Base-by-base conservation (phyloP, 2,888 invertebrate species). In the Ichneumoninae sp. region DNA sequence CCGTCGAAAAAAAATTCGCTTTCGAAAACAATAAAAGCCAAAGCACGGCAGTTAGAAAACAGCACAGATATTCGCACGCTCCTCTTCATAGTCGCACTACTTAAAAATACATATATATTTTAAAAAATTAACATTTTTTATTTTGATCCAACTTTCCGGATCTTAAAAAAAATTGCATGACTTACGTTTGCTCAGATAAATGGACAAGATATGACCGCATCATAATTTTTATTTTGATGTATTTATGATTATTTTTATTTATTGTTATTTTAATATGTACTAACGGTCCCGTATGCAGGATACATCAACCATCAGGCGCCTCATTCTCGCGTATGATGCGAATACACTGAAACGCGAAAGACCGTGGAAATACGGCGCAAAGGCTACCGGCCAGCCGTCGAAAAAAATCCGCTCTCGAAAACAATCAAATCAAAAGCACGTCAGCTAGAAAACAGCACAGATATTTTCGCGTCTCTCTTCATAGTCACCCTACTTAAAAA, bases 241-340 rank as follows among this genome's bases (percentile, higher is more conserved):
- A 33, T 33, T 6, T 33, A 33, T 33, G 7, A 6, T 33, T 33
- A 33, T 33, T 33, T 33, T 33, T 33, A 33, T 33, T 5, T 33
- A 33, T 33, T 6, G 7, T 33, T 33, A 33, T 33, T 33, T 33
- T 76, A 83, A 85, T 76, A 85, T 85, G 79, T 82, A 79, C 83
- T 71, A 63, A 65, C 40, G 50, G 36, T 19, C 13, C 7, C 44
- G 50, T 47, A n/a, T 19, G 40, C 36, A 44, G 60, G 60, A 44
- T 60, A 57, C 63, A 80, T 76, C 19, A 50, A 70, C 50, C 63
- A 65, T 80, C 40, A 68, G 44, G 40, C 30, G 63, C 26, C 73
- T 50, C 50, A 74, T 78, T 54, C 60, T 74, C 33, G 69, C 33
- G 52, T 79, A 78, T 63, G 69, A 78, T 40, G 63, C 52, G 63